A percentile compares a stretch with the other conserved stretches of the same genome.
Conservation (phyloP, 2,888 invertebrate genomes). For the Carabus problematicus region DNA sequence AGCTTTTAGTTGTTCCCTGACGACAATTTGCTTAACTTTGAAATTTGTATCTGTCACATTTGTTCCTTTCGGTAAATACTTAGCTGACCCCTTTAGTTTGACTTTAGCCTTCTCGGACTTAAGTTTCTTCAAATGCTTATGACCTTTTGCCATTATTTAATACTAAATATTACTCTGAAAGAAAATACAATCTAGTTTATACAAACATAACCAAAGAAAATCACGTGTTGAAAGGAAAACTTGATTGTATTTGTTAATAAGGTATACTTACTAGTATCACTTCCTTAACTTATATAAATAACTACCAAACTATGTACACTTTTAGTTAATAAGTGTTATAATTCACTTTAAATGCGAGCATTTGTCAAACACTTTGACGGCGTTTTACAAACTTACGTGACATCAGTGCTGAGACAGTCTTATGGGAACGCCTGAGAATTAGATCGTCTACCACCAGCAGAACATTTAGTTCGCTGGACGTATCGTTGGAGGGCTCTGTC, state of each 20-base stretch:
- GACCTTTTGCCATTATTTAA: constrained; percentile 63
- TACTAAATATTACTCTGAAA: constrained; percentile 7
- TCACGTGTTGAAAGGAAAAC: constrained; percentile 14
- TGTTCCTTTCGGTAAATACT: constrained; percentile 82
- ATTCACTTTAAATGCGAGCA: too few species aligned
- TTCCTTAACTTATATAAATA: not conserved
- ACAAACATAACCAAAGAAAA: constrained; percentile 20
- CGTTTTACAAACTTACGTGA: too few species aligned
- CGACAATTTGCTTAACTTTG: constrained; percentile 85
- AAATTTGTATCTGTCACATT: constrained; percentile 91
- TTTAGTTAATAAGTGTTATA: too few species aligned
- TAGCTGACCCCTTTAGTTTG: constrained; percentile 74
- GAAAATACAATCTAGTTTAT: too few species aligned
- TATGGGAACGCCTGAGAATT: too few species aligned
- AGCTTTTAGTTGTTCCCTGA: constrained; percentile 75
- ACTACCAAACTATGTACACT: not conserved
- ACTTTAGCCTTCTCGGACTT: constrained; percentile 89
- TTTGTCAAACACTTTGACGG: too few species aligned
- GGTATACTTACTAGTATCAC: too few species aligned
- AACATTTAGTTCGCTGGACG: too few species aligned
- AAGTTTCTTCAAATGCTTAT: constrained; percentile 74
- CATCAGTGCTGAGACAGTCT: too few species aligned
- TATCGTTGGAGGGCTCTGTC: too few species aligned
- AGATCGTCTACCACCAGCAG: too few species aligned
- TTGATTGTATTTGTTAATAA: too few species aligned